Evolutionary conservation across 2,113 vertebrate species (phyloP), one percentile per base, ranked within the genome.

Genomic region (Oophaga pumilio): DNA sequence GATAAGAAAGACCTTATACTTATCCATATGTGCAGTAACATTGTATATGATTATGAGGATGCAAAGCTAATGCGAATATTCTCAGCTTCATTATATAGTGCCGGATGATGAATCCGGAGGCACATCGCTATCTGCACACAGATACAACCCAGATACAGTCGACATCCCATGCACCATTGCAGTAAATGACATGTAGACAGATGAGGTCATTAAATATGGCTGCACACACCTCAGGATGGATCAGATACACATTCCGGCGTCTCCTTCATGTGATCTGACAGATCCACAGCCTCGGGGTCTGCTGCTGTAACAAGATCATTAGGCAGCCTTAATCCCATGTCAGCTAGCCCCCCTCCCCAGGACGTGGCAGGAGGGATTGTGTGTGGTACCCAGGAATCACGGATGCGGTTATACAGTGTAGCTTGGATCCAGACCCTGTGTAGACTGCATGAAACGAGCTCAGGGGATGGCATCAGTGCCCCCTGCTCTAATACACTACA

Each of bases 121-220:
- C 12, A 59, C 66, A 17, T 33, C 68, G 8, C 3, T 2, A 71
- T 33, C 68, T 33, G 69, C 69, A 49, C 68, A 56, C 14, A 28
- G 22, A n/a, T 26, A 43, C 69, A 73, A 2, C 28, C 0, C 18
- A 20, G 69, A 73, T 73, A 49, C 71, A 74, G 71, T 50, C 6
- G 2, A 15, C 71, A 50, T 43, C 69, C 69, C 28, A 11, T 33
- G 2, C 68, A 71, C 68, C 68, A 71, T 43, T 14, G 69, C 71
- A 50, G 71, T 74, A 50, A 49, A 80, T 53, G 33, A 53, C 81
- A 62, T 64, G 59, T 28, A 80, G 62, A 83, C 62, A 26, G 81
- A 85, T 89, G 74, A 79, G 59, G 77, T 80, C 69, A 86, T 89
- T 89, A 89, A 86, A 86, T 76, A 73, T 76, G 88, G 84, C 86